These are phyloP conservation scores for Poeciliopsis turneri DNA, from an alignment of 2,797 vertebrate genomes.

Conservation along the genomic window DNA sequence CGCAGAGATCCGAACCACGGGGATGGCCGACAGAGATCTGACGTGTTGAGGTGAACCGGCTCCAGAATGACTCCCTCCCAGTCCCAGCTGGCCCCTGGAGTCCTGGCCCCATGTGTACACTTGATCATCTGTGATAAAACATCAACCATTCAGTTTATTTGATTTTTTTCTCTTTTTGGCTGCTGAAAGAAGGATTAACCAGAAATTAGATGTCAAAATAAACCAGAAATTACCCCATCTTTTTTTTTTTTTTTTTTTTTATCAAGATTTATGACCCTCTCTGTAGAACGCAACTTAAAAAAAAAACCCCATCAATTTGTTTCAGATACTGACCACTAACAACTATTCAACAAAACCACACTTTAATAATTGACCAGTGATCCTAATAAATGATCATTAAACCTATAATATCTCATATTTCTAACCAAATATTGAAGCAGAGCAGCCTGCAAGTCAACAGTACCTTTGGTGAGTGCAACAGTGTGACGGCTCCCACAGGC, in stretches of 20 bases:
- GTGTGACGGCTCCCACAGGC: conserved; percentile 27
- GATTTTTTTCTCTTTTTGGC: neutral
- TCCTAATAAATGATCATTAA: neutral
- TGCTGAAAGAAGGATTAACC: neutral
- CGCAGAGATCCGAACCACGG: conserved; percentile 84
- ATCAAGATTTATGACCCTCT: neutral
- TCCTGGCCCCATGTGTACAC: conserved; percentile 86
- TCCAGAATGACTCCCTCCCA: conserved; percentile 66
- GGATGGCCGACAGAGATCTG: conserved; percentile 76
- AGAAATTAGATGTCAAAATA: neutral
- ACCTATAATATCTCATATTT: neutral
- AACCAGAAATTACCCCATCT: neutral
- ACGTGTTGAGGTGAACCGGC: conserved; percentile 72
- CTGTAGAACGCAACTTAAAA: neutral
- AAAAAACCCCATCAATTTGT: neutral
- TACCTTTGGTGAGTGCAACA: conserved; percentile 27
- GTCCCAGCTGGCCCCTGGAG: conserved; percentile 84
- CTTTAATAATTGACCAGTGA: neutral
- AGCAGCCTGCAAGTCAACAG: neutral
- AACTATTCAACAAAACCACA: neutral
- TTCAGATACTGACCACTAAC: neutral
- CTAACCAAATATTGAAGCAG: neutral
- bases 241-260: neutral
- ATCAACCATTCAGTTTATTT: neutral
- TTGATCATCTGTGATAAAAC: conserved; percentile 76